phyloP scores from a whole-genome alignment of 1,140 invertebrate species.

The Drosophila athabasca region DNA sequence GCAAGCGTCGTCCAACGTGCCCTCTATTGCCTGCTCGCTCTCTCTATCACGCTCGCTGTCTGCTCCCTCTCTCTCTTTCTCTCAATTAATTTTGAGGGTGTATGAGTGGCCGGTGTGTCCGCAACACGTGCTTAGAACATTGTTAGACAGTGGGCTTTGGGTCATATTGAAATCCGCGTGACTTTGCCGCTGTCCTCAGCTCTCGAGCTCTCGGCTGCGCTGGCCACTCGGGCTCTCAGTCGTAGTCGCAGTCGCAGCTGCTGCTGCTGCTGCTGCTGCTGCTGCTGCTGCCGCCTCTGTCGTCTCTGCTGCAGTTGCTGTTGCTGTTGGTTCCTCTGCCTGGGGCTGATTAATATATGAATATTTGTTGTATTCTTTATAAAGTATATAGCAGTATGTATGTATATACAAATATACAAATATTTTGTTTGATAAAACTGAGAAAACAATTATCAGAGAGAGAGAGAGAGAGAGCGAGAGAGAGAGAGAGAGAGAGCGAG shows the following conservation, averaged over 20 bases:
- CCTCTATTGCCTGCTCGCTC: background rate
- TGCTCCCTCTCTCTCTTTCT: conserved; percentile 32
- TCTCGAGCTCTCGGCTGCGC: background rate
- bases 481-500: no score
- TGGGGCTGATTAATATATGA: conserved; percentile 11
- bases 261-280: background rate
- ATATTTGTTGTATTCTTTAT: conserved; percentile 27
- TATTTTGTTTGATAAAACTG: conserved; percentile 32
- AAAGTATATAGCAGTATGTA: conserved; percentile 1
- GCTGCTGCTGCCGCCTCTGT: conserved; percentile 1
- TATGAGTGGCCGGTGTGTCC: conserved; percentile 65
- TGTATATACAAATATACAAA: conserved; percentile 22
- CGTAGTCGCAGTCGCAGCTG: conserved; percentile 25
- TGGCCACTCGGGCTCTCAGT: conserved; percentile 1
- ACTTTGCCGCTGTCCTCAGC: conserved; percentile 60
- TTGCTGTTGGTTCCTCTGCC: no score
- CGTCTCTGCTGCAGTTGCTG: background rate
- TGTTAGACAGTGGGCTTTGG: conserved; percentile 82
- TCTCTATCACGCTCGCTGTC: conserved; percentile 26
- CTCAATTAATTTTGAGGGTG: conserved; percentile 29
- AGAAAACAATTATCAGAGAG: conserved; percentile 36
- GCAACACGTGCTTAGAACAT: conserved; percentile 83
- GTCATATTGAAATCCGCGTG: conserved; percentile 83
- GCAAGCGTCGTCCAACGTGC: conserved; percentile 64
- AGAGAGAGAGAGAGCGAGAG: conserved; percentile 9